These are phyloP conservation scores for Rhabdornis inornatus DNA, from an alignment of 2,113 vertebrate species.

Conservation along the genomic window DNA sequence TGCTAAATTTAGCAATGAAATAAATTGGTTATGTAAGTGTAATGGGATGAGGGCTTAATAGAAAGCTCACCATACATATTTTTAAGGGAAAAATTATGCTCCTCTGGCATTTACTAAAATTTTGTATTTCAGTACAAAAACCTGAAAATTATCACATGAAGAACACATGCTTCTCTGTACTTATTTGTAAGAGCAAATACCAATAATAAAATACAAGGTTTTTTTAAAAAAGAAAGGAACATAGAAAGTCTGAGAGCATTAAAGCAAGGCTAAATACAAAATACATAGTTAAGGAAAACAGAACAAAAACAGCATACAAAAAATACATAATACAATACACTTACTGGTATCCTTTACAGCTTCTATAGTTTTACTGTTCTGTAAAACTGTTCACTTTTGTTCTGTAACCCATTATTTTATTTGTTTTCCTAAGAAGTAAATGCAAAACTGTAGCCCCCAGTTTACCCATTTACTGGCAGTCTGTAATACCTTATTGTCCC, in stretches of 20 bases:
- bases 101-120: neutral
- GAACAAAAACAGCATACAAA: neutral
- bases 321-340: neutral
- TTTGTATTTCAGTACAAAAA: neutral
- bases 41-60: slow-evolving; percentile 62
- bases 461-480: neutral
- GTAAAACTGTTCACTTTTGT: no score
- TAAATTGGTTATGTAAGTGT: slow-evolving; percentile 73
- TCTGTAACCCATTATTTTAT: neutral
- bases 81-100: neutral
- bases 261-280: neutral
- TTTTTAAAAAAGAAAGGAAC: neutral
- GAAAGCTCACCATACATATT: slow-evolving; percentile 35
- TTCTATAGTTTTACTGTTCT: neutral
- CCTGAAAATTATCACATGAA: neutral
- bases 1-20: slow-evolving; percentile 77
- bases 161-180: neutral
- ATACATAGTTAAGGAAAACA: neutral
- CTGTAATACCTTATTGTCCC: slow-evolving; percentile 91
- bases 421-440: neutral
- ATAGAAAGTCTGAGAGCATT: neutral
- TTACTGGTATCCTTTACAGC: neutral
- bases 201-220: neutral
- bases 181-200: neutral
- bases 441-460: neutral